These are phyloP conservation scores for Ammodytes marinus DNA, from an alignment of 2,113 vertebrate genomes.

Conservation along the genomic window DNA sequence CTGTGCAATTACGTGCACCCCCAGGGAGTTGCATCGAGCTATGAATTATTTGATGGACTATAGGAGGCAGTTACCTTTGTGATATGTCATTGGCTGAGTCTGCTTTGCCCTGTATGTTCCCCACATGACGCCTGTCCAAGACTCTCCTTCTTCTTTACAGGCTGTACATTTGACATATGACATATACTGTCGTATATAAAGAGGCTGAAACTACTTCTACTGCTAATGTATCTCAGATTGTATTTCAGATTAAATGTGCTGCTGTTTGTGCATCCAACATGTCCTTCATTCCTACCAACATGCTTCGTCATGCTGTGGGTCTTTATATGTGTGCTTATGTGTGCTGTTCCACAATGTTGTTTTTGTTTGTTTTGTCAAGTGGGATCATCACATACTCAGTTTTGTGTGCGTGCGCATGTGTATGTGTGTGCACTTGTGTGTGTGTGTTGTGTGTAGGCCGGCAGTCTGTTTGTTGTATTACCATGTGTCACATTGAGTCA, in stretches of 20 bases:
- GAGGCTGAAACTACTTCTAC: background rate
- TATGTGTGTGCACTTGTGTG: slow-evolving; percentile 28
- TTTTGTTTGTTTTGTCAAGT: slow-evolving; percentile 49
- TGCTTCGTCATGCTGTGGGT: slow-evolving; percentile 1
- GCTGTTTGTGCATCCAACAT: background rate
- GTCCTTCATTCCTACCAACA: too few species aligned
- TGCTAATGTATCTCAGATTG: slow-evolving; percentile 1
- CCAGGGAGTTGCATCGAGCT: slow-evolving; percentile 10
- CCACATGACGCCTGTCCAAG: slow-evolving; percentile 27
- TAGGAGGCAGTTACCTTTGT: slow-evolving; percentile 7
- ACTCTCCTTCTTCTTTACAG: background rate
- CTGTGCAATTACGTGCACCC: slow-evolving; percentile 5
- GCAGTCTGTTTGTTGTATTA: slow-evolving; percentile 70
- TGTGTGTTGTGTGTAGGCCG: slow-evolving; percentile 27
- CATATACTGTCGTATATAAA: background rate
- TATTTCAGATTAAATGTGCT: background rate
- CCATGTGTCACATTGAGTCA: slow-evolving; percentile 74
- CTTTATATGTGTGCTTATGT: background rate
- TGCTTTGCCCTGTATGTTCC: slow-evolving; percentile 10
- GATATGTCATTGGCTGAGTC: background rate
- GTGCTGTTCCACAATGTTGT: slow-evolving; percentile 30
- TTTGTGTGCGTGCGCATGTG: slow-evolving; percentile 30
- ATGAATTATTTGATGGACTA: slow-evolving; percentile 22
- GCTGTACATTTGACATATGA: too few species aligned
- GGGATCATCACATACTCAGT: slow-evolving; percentile 51